Base-by-base conservation (phyloP, 2,888 invertebrate species). In the Chloromyia formosa region DNA sequence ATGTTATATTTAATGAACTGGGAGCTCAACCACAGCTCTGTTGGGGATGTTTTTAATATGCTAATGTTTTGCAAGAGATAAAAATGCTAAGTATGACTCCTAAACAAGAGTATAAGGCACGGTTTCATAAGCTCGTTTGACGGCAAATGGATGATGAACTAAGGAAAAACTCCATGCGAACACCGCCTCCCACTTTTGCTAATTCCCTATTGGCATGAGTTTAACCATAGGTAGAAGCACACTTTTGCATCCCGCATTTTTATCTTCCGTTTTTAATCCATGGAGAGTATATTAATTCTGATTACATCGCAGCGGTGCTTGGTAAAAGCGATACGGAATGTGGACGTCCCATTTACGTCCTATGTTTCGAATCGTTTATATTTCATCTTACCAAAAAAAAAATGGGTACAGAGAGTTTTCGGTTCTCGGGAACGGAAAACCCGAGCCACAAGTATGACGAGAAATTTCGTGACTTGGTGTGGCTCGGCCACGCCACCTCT, bases 41-140 rank as follows among this genome's bases (percentile, higher is more conserved):
- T 23, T 68, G 23, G 66, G 66, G 49, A 42, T 49, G 49, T 68
- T 68, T 68, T 68, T 68, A 68, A 68, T 68, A 68, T 68, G 66
- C 66, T 68, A 68, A 68, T 68, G 66, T 68, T 68, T 49, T 49
- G 66, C 45, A 53, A 23, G 23, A 35, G 14, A 49, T 53, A 68
- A 68, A 68, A 68, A 20, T 42, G 45, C 45, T 22, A 12, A 27
- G n/a, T n/a, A n/a, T n/a, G n/a, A n/a, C n/a, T n/a, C n/a, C n/a
- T n/a, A n/a, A n/a, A n/a, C n/a, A n/a, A n/a, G n/a, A n/a, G n/a
- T n/a, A n/a, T n/a, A n/a, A n/a, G n/a, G n/a, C n/a, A n/a, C n/a
- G n/a, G n/a, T n/a, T n/a, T n/a, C n/a, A n/a, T n/a, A n/a, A n/a
- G n/a, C n/a, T n/a, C n/a, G n/a, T n/a, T n/a, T n/a, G n/a, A n/a